phyloP scores from a whole-genome alignment of 2,113 vertebrate species.

The Python bivittatus region DNA sequence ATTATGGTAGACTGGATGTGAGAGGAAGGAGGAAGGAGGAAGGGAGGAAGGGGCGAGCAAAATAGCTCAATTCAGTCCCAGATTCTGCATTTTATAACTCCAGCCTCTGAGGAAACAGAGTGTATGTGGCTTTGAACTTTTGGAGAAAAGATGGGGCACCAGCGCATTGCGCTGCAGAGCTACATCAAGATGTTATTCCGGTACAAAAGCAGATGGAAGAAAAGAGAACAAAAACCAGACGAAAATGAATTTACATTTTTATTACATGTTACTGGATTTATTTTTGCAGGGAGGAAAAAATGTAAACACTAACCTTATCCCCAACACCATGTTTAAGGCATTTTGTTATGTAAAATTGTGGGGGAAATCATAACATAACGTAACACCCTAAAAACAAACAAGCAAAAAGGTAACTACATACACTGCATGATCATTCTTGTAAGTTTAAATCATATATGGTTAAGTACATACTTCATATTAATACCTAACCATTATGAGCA shows the following conservation, averaged over 20 bases:
- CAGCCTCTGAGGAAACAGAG: too few relatives aligned
- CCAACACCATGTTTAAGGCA: background rate
- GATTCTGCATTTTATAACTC: too few relatives aligned
- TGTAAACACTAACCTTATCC: background rate
- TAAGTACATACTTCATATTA: background rate
- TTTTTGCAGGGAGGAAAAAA: background rate
- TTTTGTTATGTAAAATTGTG: background rate
- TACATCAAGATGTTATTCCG: background rate
- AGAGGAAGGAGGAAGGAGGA: too few relatives aligned
- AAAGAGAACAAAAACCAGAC: background rate
- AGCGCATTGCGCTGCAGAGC: background rate
- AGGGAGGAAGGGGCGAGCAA: too few relatives aligned
- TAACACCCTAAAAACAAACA: background rate
- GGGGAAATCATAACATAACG: background rate
- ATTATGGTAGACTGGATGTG: background rate
- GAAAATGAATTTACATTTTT: background rate
- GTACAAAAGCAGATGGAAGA: background rate
- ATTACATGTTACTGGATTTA: background rate
- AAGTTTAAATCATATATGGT: background rate
- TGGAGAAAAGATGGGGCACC: background rate
- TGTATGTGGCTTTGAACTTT: background rate
- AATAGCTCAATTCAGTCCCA: too few relatives aligned
- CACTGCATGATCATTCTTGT: background rate
- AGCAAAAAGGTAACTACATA: background rate
- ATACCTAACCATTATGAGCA: rapidly evolving